Conservation (phyloP, 2,888 invertebrate genomes). For the Agrenia bidenticulata region DNA sequence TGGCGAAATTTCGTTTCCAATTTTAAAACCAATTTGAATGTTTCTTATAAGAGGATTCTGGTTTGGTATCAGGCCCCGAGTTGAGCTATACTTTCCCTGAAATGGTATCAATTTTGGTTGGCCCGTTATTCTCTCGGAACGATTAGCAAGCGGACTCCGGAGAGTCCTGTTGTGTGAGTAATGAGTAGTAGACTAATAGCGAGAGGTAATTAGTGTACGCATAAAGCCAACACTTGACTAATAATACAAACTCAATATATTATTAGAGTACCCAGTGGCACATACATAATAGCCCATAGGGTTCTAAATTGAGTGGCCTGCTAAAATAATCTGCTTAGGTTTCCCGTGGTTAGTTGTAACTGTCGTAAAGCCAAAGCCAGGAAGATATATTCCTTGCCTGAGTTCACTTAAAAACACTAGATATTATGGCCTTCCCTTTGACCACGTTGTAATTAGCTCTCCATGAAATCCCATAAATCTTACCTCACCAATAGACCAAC, state of each 20-base stretch:
- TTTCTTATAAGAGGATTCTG: too few species aligned
- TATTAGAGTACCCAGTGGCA: too few species aligned
- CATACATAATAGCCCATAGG: not conserved
- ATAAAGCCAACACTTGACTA: conserved; percentile 16
- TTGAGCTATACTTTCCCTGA: too few species aligned
- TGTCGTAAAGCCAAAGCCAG: conserved; percentile 1
- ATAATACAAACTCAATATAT: too few species aligned
- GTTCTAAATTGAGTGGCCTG: not conserved
- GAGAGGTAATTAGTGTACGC: conserved; percentile 24
- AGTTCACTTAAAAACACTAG: not conserved
- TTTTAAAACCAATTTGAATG: too few species aligned
- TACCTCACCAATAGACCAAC: not conserved
- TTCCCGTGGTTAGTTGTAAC: not conserved
- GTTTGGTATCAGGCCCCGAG: too few species aligned
- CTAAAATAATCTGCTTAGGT: conserved; percentile 2
- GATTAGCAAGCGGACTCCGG: not conserved
- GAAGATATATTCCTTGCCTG: conserved; percentile 8
- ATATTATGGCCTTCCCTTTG: conserved; percentile 14
- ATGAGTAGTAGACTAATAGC: conserved; percentile 25
- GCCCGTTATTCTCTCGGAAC: not conserved
- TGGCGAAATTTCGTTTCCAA: too few species aligned
- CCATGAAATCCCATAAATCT: conserved; percentile 29
- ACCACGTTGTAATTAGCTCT: conserved; percentile 29
- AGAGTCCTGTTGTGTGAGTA: conserved; percentile 11
- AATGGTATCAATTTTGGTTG: too few species aligned